Evolutionary conservation across 2,113 vertebrate species (phyloP).

Genomic region (Todiramphus chloris): DNA sequence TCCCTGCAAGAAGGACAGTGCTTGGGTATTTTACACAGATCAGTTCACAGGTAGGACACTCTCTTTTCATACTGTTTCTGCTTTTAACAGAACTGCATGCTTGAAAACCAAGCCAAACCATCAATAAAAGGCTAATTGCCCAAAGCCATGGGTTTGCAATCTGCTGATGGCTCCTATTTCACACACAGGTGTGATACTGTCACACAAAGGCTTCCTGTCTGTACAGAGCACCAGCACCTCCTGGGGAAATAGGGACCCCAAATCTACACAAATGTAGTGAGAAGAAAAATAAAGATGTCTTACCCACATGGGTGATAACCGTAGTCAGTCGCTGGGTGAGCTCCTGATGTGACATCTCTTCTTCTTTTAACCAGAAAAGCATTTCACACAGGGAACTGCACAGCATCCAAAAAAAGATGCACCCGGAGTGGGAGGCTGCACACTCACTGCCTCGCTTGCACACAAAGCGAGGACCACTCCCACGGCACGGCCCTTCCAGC

Average conservation of each 20-base stretch:
- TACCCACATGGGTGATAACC: slow-evolving; percentile 94
- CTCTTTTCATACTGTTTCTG: neutral
- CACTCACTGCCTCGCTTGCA: slow-evolving; percentile 50
- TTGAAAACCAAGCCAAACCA: neutral
- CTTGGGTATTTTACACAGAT: slow-evolving; percentile 25
- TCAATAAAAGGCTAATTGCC: neutral
- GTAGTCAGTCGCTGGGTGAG: slow-evolving; percentile 87
- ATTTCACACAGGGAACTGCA: slow-evolving; percentile 80
- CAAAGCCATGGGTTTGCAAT: neutral
- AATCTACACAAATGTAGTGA: neutral
- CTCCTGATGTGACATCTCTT: slow-evolving; percentile 93
- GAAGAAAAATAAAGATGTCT: slow-evolving; percentile 61
- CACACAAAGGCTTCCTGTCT: slow-evolving; percentile 12
- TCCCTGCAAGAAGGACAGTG: neutral
- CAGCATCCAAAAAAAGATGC: slow-evolving; percentile 67
- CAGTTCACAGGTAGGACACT: slow-evolving; percentile 30
- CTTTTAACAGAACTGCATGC: neutral
- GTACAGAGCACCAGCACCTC: neutral
- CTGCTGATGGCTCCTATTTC: slow-evolving; percentile 7
- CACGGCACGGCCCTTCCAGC: slow-evolving; percentile 62
- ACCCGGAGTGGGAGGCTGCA: slow-evolving; percentile 60
- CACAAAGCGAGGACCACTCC: slow-evolving; percentile 83
- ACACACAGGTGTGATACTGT: neutral
- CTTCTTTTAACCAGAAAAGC: slow-evolving; percentile 89
- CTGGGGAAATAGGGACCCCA: neutral